Evolutionary conservation across 2,113 vertebrate genomes (phyloP).

Genomic region (Myodes glareolus): DNA sequence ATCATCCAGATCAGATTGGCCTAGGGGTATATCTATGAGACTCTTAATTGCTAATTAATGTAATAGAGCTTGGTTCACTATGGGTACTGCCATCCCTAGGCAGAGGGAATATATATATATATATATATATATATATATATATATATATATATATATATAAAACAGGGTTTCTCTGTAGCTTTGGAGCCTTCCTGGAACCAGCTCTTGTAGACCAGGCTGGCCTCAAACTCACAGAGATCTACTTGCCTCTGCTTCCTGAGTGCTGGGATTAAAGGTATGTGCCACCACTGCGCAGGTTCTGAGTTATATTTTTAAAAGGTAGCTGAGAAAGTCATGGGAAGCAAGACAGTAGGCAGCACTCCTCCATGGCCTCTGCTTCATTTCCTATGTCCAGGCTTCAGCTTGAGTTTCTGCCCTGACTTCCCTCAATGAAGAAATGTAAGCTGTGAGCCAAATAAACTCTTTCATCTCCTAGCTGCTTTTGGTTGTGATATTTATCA

Average conservation of each 20-base stretch:
- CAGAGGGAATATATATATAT: neutral
- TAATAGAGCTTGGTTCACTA: neutral
- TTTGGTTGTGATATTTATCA: neutral
- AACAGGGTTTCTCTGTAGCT: no score
- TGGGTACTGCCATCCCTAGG: neutral
- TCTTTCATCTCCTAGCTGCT: neutral
- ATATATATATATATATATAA: no score
- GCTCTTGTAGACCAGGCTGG: no score
- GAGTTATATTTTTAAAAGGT: neutral
- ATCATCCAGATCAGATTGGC: neutral
- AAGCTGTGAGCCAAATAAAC: neutral
- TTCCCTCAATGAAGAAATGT: neutral
- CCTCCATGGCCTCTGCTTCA: neutral
- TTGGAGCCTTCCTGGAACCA: no score
- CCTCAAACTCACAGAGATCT: no score
- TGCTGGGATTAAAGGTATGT: no score
- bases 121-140: no score
- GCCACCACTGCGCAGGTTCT: no score
- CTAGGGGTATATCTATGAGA: neutral
- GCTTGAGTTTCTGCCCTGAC: neutral
- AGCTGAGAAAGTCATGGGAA: neutral
- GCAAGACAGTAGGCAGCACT: neutral
- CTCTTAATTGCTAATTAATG: neutral
- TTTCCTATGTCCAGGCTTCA: neutral
- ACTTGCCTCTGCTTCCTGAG: no score